phyloP scores from a whole-genome alignment of 2,888 invertebrate genomes.

The Gibbula magus region DNA sequence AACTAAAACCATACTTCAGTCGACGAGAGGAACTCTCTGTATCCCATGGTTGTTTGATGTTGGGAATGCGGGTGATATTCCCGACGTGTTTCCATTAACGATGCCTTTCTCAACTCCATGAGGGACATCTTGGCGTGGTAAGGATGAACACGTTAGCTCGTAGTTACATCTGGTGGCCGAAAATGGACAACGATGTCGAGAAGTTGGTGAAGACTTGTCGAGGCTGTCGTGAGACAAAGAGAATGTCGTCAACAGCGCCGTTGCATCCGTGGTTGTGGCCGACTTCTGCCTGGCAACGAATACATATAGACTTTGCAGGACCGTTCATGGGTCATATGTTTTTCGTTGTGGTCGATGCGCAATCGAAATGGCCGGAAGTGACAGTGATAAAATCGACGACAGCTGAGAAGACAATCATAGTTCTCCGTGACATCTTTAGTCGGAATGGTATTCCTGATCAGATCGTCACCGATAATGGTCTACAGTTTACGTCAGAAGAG shows the following conservation, averaged over 20 bases:
- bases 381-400: too few relatives aligned
- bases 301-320: conserved; percentile 76
- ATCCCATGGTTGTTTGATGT: too few relatives aligned
- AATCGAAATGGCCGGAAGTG: conserved; percentile 75
- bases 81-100: background rate
- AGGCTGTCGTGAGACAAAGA: conserved; percentile 36
- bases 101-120: conserved; percentile 1
- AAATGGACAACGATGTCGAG: conserved; percentile 15
- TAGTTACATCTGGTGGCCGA: conserved; percentile 25
- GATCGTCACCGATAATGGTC: too few relatives aligned
- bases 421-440: too few relatives aligned
- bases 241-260: conserved; percentile 44
- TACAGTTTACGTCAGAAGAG: too few relatives aligned
- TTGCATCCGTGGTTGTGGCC: conserved; percentile 62
- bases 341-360: conserved; percentile 73
- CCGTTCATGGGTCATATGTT: too few relatives aligned
- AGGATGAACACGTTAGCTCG: background rate
- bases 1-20: too few relatives aligned
- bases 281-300: conserved; percentile 66
- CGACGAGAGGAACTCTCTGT: too few relatives aligned
- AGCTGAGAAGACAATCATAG: too few relatives aligned
- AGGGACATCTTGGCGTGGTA: background rate
- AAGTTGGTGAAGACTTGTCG: background rate
- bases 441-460: too few relatives aligned
- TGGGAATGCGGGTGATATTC: conserved; percentile 10